phyloP scores from a whole-genome alignment of 2,113 vertebrate genomes.

The Nannospalax galili region DNA sequence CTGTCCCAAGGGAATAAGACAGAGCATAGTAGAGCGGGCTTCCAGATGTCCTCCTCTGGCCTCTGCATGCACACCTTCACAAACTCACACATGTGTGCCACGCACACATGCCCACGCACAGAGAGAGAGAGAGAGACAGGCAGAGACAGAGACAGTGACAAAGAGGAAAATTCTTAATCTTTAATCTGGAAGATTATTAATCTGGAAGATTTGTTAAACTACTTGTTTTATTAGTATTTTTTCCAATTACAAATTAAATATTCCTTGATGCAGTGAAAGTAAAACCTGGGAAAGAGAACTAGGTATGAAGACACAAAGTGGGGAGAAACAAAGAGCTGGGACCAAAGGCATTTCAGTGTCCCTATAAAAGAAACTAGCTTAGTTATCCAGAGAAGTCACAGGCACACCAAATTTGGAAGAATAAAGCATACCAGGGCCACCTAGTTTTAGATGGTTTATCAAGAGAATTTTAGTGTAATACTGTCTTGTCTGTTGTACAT shows the following conservation, averaged over 20 bases:
- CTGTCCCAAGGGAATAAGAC: no score
- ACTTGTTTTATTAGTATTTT: neutral
- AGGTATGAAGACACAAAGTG: neutral
- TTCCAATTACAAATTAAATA: neutral
- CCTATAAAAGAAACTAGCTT: neutral
- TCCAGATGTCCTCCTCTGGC: neutral
- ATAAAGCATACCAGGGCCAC: neutral
- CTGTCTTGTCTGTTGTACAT: neutral
- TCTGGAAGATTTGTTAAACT: neutral
- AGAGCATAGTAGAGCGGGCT: neutral
- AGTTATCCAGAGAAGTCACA: neutral
- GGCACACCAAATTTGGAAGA: neutral
- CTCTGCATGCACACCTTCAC: no score
- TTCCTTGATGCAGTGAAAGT: neutral
- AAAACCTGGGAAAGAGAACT: neutral
- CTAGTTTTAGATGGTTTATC: constrained; percentile 4
- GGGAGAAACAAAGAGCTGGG: neutral
- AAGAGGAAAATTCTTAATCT: neutral
- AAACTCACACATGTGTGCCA: neutral
- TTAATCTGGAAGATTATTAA: constrained; percentile 9
- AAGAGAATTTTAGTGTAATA: neutral
- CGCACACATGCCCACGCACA: neutral
- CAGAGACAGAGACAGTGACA: neutral
- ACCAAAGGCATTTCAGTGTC: neutral
- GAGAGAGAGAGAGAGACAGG: neutral